Evolutionary conservation across 2,888 invertebrate species (phyloP).

Genomic region (Drosophila colorata): DNA sequence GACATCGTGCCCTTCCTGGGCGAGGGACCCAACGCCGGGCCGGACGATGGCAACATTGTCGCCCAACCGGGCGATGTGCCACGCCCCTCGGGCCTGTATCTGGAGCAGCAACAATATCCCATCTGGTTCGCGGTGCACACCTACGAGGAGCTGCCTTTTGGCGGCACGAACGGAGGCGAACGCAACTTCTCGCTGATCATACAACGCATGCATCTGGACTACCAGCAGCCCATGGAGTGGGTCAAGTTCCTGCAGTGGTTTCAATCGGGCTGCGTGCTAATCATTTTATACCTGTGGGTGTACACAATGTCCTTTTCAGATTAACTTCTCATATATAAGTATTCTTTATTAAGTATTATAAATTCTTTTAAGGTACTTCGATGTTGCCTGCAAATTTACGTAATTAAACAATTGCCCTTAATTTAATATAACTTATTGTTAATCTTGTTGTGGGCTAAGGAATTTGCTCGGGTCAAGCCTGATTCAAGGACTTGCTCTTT

Average conservation of each 20-base stretch:
- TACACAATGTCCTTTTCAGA: background rate
- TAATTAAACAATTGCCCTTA: background rate
- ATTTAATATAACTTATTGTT: conserved; percentile 1
- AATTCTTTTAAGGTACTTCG: background rate
- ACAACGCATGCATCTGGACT: background rate
- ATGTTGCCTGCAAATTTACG: conserved; percentile 2
- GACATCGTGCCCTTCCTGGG: conserved; percentile 53
- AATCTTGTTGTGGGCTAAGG: background rate
- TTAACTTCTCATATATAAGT: too few species aligned
- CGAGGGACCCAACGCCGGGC: conserved; percentile 39
- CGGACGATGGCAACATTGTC: background rate
- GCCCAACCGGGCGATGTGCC: conserved; percentile 48
- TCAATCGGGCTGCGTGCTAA: background rate
- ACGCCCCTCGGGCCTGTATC: conserved; percentile 52
- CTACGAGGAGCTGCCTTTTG: background rate
- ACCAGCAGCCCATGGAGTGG: background rate
- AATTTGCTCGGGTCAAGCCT: background rate
- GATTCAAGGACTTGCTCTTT: background rate
- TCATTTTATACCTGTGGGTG: conserved; percentile 3
- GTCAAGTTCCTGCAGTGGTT: conserved; percentile 11
- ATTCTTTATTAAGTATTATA: background rate
- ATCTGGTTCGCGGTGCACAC: conserved; percentile 43
- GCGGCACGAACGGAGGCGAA: background rate
- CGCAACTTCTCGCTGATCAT: background rate
- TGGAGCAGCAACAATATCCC: conserved; percentile 4